Evolutionary conservation across 2,888 invertebrate genomes (phyloP), one percentile per base, ranked within the genome.

Genomic region (Polydrusus tereticollis): DNA sequence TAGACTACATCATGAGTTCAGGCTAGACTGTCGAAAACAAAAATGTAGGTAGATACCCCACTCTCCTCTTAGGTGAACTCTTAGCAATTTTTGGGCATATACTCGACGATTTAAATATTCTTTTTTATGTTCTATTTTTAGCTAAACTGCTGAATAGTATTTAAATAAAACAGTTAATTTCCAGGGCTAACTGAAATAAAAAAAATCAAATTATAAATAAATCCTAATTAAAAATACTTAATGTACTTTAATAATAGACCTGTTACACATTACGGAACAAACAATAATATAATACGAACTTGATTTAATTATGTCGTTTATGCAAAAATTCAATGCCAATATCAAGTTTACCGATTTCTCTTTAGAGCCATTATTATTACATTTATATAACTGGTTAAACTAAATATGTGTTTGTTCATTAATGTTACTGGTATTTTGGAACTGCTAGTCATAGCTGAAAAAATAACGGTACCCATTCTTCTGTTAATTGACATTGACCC

Each of bases 321-420:
- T 29, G 52, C 16, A 55, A 16, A 55, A 55, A 29, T 33, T 55
- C 52, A 55, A 55, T 55, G 52, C 29, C 52, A 55, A 7, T 55
- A 29, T 55, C 52, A 55, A 55, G 52, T 55, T 26, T 52, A 55
- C 18, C n/a, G 29, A 29, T 55, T 55, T 55, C 52, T 55, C 52
- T 55, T 33, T 16, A 4, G 21, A 50, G 12, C 26, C 10, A 26
- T n/a, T 18, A 55, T 16, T 29, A 55, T 16, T 29, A 29, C 10
- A 23, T 55, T 29, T 18, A 55, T 55, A 6, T 55, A 55, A 55
- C 29, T 55, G 52, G 52, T 55, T 29, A 10, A 55, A 23, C 2
- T 2, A 47, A 21, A 5, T 47, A 23, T 47, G 21, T 20, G 18
- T 2, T 45, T 1, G n/a, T 21, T 47, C n/a, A 23, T 21, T 47